Evolutionary conservation across 2,888 invertebrate species (phyloP).

Genomic region (Diarsia dahlii): DNA sequence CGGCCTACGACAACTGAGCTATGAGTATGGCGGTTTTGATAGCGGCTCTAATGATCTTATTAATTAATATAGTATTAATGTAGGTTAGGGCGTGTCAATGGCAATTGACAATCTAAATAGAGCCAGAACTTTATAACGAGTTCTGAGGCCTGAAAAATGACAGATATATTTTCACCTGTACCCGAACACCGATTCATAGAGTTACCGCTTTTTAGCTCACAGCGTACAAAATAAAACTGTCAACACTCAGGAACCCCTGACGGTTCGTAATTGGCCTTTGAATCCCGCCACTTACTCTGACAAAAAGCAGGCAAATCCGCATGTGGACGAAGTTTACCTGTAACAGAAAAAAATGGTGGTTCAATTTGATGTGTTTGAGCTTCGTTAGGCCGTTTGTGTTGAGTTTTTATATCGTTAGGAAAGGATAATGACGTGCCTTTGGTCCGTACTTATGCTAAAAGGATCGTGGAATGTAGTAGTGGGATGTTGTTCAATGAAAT

Average conservation of each 20-base stretch:
- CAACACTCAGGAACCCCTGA: constrained; percentile 44
- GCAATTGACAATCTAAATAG: neutral
- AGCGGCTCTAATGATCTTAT: too few species aligned
- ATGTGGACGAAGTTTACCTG: constrained; percentile 61
- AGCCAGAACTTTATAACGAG: neutral
- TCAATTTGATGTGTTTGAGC: constrained; percentile 43
- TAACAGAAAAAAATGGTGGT: constrained; percentile 49
- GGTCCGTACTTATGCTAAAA: constrained; percentile 14
- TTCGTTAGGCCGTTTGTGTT: constrained; percentile 43
- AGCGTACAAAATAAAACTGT: constrained; percentile 25
- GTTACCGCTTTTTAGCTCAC: neutral
- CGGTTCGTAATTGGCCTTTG: constrained; percentile 58
- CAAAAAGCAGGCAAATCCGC: constrained; percentile 50
- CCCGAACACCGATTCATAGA: neutral
- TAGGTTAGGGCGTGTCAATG: neutral
- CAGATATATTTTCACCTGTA: neutral
- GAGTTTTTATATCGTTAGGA: constrained; percentile 38
- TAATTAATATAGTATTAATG: too few species aligned
- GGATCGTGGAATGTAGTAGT: constrained; percentile 4
- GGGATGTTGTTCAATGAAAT: constrained; percentile 3
- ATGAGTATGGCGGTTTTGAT: too few species aligned
- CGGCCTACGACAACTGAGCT: too few species aligned
- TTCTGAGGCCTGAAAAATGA: neutral
- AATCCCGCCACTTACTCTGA: constrained; percentile 56
- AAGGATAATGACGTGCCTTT: constrained; percentile 36